Percentiles rank a stretch among this genome's conserved stretches.
These are phyloP conservation scores for Gobius niger DNA, from an alignment of 2,113 vertebrate genomes.

Conservation along the genomic window DNA sequence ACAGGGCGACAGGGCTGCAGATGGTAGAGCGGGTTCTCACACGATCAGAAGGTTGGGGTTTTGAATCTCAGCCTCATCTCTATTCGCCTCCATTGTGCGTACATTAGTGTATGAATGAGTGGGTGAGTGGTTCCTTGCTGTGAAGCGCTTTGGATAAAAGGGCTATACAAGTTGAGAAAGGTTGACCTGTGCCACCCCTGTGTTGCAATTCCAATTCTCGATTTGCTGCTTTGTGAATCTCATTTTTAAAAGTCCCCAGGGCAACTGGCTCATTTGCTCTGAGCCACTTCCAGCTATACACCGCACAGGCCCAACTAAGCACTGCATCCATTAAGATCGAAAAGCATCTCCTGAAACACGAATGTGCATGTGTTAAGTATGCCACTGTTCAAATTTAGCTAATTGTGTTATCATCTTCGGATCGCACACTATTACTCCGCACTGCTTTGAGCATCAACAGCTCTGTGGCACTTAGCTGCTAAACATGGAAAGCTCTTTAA, in stretches of 20 bases:
- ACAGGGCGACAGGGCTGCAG: too few species aligned
- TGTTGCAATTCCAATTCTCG: too few species aligned
- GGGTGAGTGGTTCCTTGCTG: too few species aligned
- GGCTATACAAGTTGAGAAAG: too few species aligned
- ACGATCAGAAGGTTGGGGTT: too few species aligned
- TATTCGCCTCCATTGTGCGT: too few species aligned
- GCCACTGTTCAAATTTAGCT: background rate
- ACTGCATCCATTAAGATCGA: background rate
- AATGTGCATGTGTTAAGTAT: conserved; percentile 3
- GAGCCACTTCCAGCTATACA: background rate
- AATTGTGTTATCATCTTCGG: conserved; percentile 4
- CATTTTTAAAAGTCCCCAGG: background rate
- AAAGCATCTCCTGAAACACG: background rate
- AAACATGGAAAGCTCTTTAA: conserved; percentile 13
- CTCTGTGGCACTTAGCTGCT: background rate
- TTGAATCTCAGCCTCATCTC: too few species aligned
- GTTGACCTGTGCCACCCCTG: too few species aligned
- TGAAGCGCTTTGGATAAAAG: too few species aligned
- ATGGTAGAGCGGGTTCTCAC: too few species aligned
- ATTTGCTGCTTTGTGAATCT: background rate
- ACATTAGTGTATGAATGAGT: too few species aligned
- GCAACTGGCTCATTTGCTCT: background rate
- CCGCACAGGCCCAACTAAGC: background rate
- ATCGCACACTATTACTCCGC: conserved; percentile 7
- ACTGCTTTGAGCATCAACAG: background rate